These are phyloP conservation scores for Notarius quadriscutis DNA, from an alignment of 2,113 vertebrate species.

Conservation along the genomic window DNA sequence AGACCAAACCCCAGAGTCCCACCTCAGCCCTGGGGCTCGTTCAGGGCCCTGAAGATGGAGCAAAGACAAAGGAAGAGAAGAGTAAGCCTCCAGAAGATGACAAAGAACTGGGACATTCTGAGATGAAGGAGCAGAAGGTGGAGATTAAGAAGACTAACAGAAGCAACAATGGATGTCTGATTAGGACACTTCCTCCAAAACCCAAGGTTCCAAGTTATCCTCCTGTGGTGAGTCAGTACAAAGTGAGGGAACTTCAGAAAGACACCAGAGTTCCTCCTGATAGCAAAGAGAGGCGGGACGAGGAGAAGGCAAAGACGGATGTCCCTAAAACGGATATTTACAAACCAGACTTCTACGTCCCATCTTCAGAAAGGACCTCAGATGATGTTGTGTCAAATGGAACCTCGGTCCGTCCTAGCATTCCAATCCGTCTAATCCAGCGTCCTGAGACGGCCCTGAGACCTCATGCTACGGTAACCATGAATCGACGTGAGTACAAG, in stretches of 20 bases:
- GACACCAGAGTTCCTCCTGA: conserved; percentile 16
- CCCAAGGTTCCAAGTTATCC: not conserved
- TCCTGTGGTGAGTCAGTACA: conserved; percentile 10
- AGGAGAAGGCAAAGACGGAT: conserved; percentile 5
- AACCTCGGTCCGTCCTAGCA: conserved; percentile 42
- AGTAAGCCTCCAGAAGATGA: not conserved
- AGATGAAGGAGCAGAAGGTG: conserved; percentile 20
- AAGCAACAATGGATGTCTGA: conserved; percentile 18
- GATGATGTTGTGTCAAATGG: conserved; percentile 23
- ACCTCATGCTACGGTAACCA: conserved; percentile 64
- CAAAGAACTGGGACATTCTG: not conserved
- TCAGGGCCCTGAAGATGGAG: conserved; percentile 23
- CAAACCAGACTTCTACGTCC: conserved; percentile 17
- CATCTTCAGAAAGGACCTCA: conserved; percentile 11
- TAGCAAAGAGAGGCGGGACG: conserved; percentile 1
- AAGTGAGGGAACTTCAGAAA: conserved; percentile 20
- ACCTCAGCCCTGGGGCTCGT: not conserved
- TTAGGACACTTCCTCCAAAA: conserved; percentile 31
- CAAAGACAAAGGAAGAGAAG: conserved; percentile 1
- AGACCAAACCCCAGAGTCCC: conserved; percentile 55
- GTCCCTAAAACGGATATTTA: conserved; percentile 1
- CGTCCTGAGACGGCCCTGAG: conserved; percentile 69
- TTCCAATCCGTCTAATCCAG: conserved; percentile 65
- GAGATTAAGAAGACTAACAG: conserved; percentile 13
- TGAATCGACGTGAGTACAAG: conserved; percentile 64